Conservation (phyloP, 2,797 vertebrate genomes). For the Molothrus ater region DNA sequence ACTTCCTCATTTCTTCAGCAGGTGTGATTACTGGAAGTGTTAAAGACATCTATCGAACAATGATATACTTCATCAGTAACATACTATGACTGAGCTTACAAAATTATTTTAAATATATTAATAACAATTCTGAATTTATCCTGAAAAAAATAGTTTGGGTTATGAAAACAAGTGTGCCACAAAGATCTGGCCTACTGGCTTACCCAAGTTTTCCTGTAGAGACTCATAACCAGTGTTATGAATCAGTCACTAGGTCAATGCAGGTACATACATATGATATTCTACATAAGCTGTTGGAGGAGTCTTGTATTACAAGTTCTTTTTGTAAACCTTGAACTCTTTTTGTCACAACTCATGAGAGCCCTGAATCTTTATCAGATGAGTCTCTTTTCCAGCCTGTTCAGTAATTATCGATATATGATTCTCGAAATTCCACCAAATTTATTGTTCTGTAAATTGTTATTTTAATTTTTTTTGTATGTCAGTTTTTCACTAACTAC, state of each 20-base stretch:
- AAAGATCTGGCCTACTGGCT: neutral
- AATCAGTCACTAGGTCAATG: neutral
- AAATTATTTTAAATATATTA: neutral
- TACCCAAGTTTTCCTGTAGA: neutral
- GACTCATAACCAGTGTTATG: neutral
- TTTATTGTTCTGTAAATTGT: neutral
- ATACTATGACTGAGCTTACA: neutral
- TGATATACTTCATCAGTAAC: neutral
- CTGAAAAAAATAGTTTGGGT: neutral
- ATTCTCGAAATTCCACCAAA: neutral
- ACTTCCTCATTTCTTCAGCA: neutral
- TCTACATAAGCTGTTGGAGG: neutral
- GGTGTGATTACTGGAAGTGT: neutral
- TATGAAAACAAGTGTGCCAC: neutral
- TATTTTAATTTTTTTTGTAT: neutral
- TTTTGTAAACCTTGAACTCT: neutral
- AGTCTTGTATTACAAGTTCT: neutral
- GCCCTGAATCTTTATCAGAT: neutral
- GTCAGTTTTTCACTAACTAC: neutral
- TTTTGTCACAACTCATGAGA: neutral
- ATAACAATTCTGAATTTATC: neutral
- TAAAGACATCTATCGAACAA: neutral
- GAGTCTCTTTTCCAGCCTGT: neutral
- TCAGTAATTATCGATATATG: neutral
- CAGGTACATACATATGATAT: neutral